These are phyloP conservation scores for Delichon dasypus DNA, from an alignment of 2,797 vertebrate species.

Conservation along the genomic window DNA sequence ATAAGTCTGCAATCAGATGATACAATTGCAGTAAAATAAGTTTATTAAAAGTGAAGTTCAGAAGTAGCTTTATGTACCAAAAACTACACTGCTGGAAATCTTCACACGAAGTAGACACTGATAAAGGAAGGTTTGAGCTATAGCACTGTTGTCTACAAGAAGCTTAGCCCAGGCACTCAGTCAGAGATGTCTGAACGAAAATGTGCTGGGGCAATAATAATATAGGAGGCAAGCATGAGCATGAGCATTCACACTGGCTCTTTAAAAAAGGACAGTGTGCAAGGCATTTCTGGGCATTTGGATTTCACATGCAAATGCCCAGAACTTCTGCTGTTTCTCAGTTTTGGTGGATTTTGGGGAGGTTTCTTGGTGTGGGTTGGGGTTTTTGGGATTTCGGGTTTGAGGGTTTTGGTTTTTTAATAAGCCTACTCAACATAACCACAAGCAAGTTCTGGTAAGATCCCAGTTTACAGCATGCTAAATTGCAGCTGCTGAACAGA, in stretches of 20 bases:
- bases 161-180: not conserved
- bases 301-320: rapidly evolving
- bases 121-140: not conserved
- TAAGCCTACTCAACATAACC: not conserved
- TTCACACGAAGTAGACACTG: not conserved
- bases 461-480: not conserved
- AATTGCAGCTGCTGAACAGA: not conserved
- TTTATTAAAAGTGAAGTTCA: rapidly evolving
- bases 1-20: not conserved
- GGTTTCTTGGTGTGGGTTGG: rapidly evolving
- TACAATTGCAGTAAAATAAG: not conserved
- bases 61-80: not conserved
- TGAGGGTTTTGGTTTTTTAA: not conserved
- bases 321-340: not conserved
- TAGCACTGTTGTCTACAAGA: not conserved
- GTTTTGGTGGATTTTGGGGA: not conserved
- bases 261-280: not conserved
- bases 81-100: not conserved
- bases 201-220: not conserved
- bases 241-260: not conserved
- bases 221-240: not conserved
- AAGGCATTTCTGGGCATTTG: not conserved
- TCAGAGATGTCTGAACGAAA: not conserved
- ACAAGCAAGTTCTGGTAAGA: not conserved
- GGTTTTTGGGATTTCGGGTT: not conserved